A percentile compares a stretch with the other conserved stretches of the same genome.
phyloP scores from a whole-genome alignment of 2,888 invertebrate genomes.

The Holacanthella duospinosa region DNA sequence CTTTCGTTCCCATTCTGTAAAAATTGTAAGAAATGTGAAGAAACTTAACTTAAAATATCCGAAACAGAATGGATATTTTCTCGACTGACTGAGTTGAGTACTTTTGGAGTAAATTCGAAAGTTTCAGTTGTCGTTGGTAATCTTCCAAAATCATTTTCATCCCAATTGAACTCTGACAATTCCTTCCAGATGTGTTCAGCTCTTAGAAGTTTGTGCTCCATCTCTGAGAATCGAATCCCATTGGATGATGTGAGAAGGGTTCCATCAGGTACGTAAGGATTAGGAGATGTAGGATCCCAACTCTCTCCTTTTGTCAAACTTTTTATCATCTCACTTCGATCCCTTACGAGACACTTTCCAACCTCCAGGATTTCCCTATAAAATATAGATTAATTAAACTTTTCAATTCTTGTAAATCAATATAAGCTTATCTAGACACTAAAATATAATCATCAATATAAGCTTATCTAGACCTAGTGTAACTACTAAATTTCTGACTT shows the following conservation, averaged over 20 bases:
- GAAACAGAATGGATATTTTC: neutral
- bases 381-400: neutral
- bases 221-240: conserved; percentile 32
- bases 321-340: conserved; percentile 40
- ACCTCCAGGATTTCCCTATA: conserved; percentile 40
- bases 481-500: no score
- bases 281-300: neutral
- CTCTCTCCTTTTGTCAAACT: conserved; percentile 20
- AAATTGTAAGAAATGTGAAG: neutral
- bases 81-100: neutral
- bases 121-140: neutral
- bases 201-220: conserved; percentile 35
- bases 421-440: no score
- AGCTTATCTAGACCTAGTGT: no score
- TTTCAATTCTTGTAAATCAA: neutral
- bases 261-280: neutral
- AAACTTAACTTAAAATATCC: conserved; percentile 9
- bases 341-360: conserved; percentile 40
- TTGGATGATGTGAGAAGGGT: conserved; percentile 5
- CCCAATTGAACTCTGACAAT: neutral
- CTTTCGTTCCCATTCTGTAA: neutral
- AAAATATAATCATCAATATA: no score
- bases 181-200: conserved; percentile 35
- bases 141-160: neutral
- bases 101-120: neutral